Evolutionary conservation across 2,113 vertebrate species (phyloP), one percentile per base, ranked within the genome.

Genomic region (Andinoacara biseriatus): DNA sequence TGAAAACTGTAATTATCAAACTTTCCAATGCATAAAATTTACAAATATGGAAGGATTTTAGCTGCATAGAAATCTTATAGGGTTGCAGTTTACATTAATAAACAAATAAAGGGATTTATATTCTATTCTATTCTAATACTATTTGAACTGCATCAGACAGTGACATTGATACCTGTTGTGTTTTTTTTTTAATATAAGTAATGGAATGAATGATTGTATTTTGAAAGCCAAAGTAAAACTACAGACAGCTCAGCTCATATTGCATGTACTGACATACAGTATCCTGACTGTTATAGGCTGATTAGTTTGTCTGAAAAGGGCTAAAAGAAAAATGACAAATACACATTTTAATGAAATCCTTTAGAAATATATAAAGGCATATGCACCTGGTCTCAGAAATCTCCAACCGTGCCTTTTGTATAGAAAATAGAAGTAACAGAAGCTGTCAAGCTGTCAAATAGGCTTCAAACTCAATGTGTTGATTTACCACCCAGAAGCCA

Each of bases 381-480:
- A 46, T 14, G 31, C 24, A 46, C 24, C 9, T 31, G 20, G 72
- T 74, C 31, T 15, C 80, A 76, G 56, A 58, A 62, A 62, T 80
- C 80, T 85, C 52, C 54, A 84, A 17, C 10, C 18, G 56, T 75
- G 24, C 40, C 26, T 40, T 78, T 76, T 84, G 24, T 69, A 82
- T 24, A 20, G 52, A 86, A 84, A 89, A 80, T 5, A 78, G 18
- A 65, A 59, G 59, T 78, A 80, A 85, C 38, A 33, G 58, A 82
- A 82, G 74, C 86, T 84, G 86, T 90, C 84, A 86, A 86, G 40
- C 79, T 88, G 85, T 86, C 86, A 87, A 22, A 65, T n/a, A 67
- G 2, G 5, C 58, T 87, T 90, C 58, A 74, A 58, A 56, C 76
- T 43, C 59, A 26, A 31, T 29, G 74, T 78, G 74, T 46, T 62